Conservation (phyloP, 2,888 invertebrate genomes). For the Petrolisthes cinctipes region DNA sequence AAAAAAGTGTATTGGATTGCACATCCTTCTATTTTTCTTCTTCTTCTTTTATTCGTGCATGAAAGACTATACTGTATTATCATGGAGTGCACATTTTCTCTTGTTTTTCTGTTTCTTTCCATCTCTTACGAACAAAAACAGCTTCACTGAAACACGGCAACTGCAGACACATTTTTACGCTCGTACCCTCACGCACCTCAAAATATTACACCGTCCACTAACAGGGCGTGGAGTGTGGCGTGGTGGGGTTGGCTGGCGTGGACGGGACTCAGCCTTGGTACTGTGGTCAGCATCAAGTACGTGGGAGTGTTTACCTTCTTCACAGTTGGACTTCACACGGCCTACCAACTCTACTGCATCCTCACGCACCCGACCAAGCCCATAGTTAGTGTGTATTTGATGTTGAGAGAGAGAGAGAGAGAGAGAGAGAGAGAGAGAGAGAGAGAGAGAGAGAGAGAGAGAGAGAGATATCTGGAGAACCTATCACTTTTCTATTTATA, state of each 20-base stretch:
- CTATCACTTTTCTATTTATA: too few relatives aligned
- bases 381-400: slow-evolving; percentile 24
- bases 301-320: slow-evolving; percentile 64
- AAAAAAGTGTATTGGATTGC: too few relatives aligned
- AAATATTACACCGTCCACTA: neutral
- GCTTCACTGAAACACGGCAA: neutral
- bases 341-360: slow-evolving; percentile 55
- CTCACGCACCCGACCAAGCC: slow-evolving; percentile 32
- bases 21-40: too few relatives aligned
- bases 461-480: neutral
- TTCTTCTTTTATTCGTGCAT: too few relatives aligned
- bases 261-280: slow-evolving; percentile 57
- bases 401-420: too few relatives aligned
- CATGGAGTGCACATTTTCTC: too few relatives aligned
- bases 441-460: too few relatives aligned
- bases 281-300: slow-evolving; percentile 64
- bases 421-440: too few relatives aligned
- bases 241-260: slow-evolving; percentile 64
- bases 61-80: too few relatives aligned
- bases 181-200: neutral
- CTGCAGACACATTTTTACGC: neutral
- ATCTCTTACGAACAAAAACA: neutral
- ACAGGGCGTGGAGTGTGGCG: slow-evolving; percentile 45
- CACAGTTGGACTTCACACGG: slow-evolving; percentile 61
- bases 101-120: too few relatives aligned